These are phyloP conservation scores for Buphagus erythrorhynchus DNA, from an alignment of 2,797 vertebrate genomes.

Conservation along the genomic window DNA sequence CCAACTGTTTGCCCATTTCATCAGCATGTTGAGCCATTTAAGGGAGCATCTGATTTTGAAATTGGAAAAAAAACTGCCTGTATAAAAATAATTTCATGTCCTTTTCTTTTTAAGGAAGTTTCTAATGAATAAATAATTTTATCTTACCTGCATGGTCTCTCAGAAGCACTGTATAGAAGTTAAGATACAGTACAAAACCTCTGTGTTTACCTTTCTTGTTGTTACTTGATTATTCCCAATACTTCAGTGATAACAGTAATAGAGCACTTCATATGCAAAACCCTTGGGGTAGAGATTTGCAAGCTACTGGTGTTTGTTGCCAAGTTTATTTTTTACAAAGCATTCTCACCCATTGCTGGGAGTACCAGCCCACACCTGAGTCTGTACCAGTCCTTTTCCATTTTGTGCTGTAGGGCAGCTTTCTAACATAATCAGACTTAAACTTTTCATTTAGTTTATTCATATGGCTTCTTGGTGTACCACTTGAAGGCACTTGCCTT, in stretches of 20 bases:
- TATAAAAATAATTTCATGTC: background rate
- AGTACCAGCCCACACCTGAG: background rate
- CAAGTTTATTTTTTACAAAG: background rate
- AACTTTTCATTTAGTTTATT: background rate
- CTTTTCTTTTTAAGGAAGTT: background rate
- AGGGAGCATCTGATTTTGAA: background rate
- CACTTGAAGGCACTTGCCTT: background rate
- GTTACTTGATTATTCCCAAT: slow-evolving; percentile 43
- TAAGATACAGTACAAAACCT: background rate
- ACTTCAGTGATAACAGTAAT: slow-evolving; percentile 46
- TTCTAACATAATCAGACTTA: background rate
- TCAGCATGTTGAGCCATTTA: background rate
- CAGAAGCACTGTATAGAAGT: background rate
- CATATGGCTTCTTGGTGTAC: background rate
- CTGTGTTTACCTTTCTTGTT: slow-evolving; percentile 27
- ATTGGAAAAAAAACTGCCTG: background rate
- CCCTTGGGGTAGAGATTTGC: slow-evolving; percentile 43
- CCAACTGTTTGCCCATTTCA: background rate
- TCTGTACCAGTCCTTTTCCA: background rate
- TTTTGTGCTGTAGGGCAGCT: background rate
- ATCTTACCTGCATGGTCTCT: background rate
- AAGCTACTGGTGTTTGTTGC: slow-evolving; percentile 10
- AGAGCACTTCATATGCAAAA: slow-evolving; percentile 45
- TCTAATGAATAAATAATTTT: background rate
- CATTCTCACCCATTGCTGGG: background rate